phyloP scores from a whole-genome alignment of 2,797 vertebrate genomes.

The Mormyrops attenuatus region DNA sequence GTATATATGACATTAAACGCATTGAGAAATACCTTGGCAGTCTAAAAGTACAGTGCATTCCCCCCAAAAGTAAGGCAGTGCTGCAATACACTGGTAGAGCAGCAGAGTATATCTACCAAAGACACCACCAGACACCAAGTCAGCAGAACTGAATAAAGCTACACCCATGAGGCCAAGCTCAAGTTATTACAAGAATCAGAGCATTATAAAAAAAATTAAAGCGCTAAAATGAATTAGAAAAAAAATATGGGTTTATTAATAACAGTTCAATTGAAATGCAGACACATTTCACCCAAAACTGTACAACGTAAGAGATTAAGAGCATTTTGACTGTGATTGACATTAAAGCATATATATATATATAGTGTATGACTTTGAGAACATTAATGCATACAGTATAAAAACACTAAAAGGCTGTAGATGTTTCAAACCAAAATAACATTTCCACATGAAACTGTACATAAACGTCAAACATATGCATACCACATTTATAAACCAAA shows the following conservation, averaged over 20 bases:
- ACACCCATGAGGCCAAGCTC: neutral
- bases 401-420: neutral
- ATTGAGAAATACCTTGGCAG: neutral
- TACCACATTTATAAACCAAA: neutral
- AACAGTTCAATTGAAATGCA: constrained; percentile 43
- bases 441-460: constrained; percentile 19
- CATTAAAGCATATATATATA: neutral
- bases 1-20: neutral
- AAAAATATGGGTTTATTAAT: constrained; percentile 58
- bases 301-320: constrained; percentile 43
- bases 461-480: neutral
- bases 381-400: neutral
- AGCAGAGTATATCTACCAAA: neutral
- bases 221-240: constrained; percentile 32
- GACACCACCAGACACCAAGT: neutral
- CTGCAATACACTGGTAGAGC: neutral
- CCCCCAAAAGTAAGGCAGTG: neutral
- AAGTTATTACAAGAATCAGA: neutral
- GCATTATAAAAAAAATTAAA: neutral
- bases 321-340: neutral
- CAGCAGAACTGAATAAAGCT: neutral
- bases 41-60: neutral
- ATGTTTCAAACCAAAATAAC: neutral
- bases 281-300: constrained; percentile 41
- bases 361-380: neutral